phyloP scores from a whole-genome alignment of 2,888 invertebrate genomes.

The Synergus gifuensis region DNA sequence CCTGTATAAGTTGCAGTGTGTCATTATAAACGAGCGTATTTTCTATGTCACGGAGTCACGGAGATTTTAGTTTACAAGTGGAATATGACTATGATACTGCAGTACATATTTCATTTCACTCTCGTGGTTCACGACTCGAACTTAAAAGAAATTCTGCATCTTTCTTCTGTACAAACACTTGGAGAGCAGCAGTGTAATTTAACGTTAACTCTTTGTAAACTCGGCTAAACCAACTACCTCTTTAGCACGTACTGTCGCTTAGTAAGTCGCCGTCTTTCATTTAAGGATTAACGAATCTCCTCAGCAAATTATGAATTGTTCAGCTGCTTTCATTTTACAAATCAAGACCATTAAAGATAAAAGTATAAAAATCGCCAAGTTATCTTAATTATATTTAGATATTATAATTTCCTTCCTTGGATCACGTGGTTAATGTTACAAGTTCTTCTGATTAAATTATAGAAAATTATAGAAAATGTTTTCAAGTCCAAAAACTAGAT shows the following conservation, averaged over 20 bases:
- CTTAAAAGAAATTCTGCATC: conserved; percentile 3
- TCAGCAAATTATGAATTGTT: not conserved
- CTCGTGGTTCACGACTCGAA: not conserved
- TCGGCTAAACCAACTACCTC: conserved; percentile 24
- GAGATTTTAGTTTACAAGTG: conserved; percentile 58
- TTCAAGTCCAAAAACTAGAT: too few relatives aligned
- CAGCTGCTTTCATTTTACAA: not conserved
- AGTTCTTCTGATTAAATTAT: too few relatives aligned
- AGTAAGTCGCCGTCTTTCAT: conserved; percentile 15
- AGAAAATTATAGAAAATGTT: too few relatives aligned
- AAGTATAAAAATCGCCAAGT: not conserved
- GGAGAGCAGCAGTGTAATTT: conserved; percentile 3
- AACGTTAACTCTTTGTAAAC: conserved; percentile 40
- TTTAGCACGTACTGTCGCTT: conserved; percentile 39
- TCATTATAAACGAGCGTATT: conserved; percentile 20
- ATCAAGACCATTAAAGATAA: not conserved
- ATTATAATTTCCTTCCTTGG: too few relatives aligned
- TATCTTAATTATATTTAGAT: not conserved
- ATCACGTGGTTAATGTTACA: too few relatives aligned
- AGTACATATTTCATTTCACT: conserved; percentile 64
- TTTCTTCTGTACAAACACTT: conserved; percentile 22
- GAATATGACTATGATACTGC: conserved; percentile 63
- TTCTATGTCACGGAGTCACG: conserved; percentile 43
- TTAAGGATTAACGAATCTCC: conserved; percentile 36
- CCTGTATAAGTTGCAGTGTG: not conserved